Conservation (phyloP, 2,797 vertebrate genomes). For the Cuniculus paca region DNA sequence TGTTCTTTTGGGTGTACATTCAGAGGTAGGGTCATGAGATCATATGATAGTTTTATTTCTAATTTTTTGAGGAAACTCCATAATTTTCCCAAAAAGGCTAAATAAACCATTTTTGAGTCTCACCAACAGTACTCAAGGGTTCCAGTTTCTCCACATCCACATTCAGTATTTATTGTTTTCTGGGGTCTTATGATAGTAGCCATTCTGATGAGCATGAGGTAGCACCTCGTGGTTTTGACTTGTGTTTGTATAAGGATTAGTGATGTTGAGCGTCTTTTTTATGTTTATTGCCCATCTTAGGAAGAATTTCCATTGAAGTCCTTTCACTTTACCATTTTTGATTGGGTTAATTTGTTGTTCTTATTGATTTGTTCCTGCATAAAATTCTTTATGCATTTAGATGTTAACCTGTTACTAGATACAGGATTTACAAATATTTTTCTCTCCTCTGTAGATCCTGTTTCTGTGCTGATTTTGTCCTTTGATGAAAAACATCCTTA, state of each 20-base stretch:
- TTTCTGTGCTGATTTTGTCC: neutral
- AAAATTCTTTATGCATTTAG: constrained; percentile 31
- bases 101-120: neutral
- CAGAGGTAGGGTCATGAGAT: neutral
- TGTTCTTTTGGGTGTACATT: neutral
- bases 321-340: neutral
- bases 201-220: neutral
- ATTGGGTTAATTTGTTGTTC: neutral
- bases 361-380: neutral
- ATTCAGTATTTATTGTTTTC: neutral
- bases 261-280: neutral
- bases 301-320: neutral
- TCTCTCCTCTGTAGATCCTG: neutral
- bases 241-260: neutral
- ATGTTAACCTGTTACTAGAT: neutral
- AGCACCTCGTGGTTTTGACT: neutral
- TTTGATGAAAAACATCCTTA: neutral
- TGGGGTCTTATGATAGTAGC: neutral
- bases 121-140: neutral
- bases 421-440: neutral
- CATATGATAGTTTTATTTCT: neutral
- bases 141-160: neutral
- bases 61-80: neutral
- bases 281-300: neutral
- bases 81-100: neutral